Base-by-base conservation (phyloP, 2,797 vertebrate species). In the Pseudochirops cupreus region DNA sequence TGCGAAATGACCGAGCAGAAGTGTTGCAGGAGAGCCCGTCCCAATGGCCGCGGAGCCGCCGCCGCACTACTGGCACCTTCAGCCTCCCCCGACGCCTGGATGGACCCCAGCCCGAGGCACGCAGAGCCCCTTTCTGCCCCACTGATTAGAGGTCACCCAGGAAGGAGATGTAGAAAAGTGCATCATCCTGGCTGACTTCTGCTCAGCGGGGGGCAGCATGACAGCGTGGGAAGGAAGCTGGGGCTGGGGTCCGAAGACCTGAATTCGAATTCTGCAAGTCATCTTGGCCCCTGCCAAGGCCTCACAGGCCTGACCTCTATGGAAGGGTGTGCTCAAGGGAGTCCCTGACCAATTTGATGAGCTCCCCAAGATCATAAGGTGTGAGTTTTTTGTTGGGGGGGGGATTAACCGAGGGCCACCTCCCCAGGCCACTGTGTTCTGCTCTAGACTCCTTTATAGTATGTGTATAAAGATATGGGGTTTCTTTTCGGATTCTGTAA, bases 51-150 rank as follows among this genome's bases (percentile, higher is more conserved):
- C 16, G 56, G 9, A 62, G 33, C 62, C 94, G 2, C 92, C 52
- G 28, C 11, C 94, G 94, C 62, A 92, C 53, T 54, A 9, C 53
- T 9, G 74, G 93, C 82, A 0, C 92, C 31, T 14, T 90, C 89
- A 97, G 59, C 31, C 59, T 67, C 1, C 59, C 13, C 24, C 26
- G 1, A 18, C 33, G 5, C 9, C 14, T 1, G 67, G 33, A 21
- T 9, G 67, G 74, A 4, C 14, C 93, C 31, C 55, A 90, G 46
- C 95, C 50, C 94, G 94, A 96, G 91, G 55, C 39, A 21, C 39
- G 28, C 7, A 92, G 39, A 59, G 12, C 18, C 93, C 94, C 53
- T 91, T 96, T 96, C 96, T 91, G 53, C 28, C 57, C 95, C 29
- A 56, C 18, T 90, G 90, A 96, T 90, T 92, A 94, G 29, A 97